These are phyloP conservation scores for Acanthurus leucopareius DNA, from an alignment of 2,797 vertebrate species.

Conservation along the genomic window DNA sequence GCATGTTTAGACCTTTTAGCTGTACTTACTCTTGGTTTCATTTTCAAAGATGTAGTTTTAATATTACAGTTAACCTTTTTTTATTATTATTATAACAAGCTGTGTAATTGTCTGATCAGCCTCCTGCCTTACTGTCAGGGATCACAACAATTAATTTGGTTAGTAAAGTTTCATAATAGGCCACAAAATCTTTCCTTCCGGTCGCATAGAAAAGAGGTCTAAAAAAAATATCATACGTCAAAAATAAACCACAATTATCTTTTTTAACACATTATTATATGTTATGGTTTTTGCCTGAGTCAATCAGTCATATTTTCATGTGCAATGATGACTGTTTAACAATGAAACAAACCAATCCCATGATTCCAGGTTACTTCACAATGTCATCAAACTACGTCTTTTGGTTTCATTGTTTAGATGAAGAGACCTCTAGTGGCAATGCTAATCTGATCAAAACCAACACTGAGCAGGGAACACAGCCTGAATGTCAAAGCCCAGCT, in stretches of 20 bases:
- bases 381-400: no score
- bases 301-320: no score
- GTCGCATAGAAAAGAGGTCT: no score
- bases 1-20: not conserved
- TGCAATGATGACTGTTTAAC: no score
- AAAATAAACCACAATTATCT: no score
- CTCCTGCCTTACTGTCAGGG: not conserved
- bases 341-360: no score
- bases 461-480: not conserved
- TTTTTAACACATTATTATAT: no score
- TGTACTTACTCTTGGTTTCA: not conserved
- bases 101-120: not conserved
- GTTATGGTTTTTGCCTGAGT: no score
- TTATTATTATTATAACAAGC: no score
- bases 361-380: no score
- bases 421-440: not conserved
- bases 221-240: no score
- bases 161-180: not conserved
- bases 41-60: not conserved
- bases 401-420: no score
- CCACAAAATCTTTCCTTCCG: not conserved
- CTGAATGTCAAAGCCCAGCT: constrained; percentile 3
- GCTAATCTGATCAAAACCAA: not conserved
- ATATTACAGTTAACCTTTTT: not conserved
- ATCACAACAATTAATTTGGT: not conserved